Base-by-base conservation (phyloP, 1,140 invertebrate genomes). In the Artemia franciscana region DNA sequence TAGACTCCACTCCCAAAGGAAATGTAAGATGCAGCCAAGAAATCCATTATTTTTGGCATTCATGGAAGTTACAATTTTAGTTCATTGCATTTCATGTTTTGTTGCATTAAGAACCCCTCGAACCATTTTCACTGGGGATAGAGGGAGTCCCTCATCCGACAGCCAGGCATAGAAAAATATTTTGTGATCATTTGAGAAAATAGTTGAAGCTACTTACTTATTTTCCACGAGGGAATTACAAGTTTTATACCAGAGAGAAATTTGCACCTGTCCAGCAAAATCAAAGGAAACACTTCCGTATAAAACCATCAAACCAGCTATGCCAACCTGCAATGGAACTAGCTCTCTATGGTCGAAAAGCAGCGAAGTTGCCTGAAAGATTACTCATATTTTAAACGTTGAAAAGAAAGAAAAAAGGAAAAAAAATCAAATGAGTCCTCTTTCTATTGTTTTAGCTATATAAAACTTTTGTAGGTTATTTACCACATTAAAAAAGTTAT, bases 191-290 rank as follows among this genome's bases (percentile, higher is more conserved):
- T n/a, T n/a, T n/a, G n/a, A n/a, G n/a, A n/a, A n/a, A n/a, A n/a
- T n/a, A n/a, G n/a, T n/a, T n/a, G n/a, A n/a, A n/a, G n/a, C n/a
- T 59, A 66, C 75, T 77, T 74, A 84, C 82, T 77, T 80, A 71
- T 83, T 80, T 69, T 85, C 82, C 0, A 93, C 85, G 26, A 86
- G 71, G 9, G 86, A 86, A 65, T 89, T 79, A 1, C 88, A 86
- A 71, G 85, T 91, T 69, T 84, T 79, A 65, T 86, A 86, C 89
- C 89, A 93, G 5, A 92, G 69, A 66, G 86, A 90, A 12, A 92
- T 77, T 67, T 83, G 79, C n/a, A 91, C 81, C 71, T 85, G 79
- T 12, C 88, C 89, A 61, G 85, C 81, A 5, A 92, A 73, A 71
- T 93, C 88, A 63, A 91, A 82, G 9, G 88, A 91, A 9, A 84